These are phyloP conservation scores for Mesaphorura yosii DNA, from an alignment of 1,140 invertebrate genomes.

Conservation along the genomic window DNA sequence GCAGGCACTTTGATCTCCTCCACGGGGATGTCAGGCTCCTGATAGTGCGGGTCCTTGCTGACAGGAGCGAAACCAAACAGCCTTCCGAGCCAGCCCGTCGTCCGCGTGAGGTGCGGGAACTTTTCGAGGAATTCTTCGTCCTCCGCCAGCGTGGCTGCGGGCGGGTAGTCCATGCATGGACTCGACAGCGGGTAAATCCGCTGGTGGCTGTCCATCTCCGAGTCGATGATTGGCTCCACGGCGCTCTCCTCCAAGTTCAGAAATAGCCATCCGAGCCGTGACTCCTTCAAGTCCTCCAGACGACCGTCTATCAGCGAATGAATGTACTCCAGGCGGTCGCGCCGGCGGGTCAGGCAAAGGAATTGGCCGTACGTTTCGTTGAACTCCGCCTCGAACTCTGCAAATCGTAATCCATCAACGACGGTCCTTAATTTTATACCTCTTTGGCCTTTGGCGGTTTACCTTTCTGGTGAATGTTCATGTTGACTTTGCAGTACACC, in stretches of 20 bases:
- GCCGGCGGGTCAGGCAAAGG: constrained; percentile 11
- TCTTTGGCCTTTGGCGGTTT: background rate
- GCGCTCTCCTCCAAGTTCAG: background rate
- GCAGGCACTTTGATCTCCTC: background rate
- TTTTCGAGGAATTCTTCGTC: constrained; percentile 18
- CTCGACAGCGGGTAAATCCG: constrained; percentile 4
- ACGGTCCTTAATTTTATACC: background rate
- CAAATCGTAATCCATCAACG: no score
- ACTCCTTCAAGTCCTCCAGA: constrained; percentile 13
- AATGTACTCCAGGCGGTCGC: constrained; percentile 15
- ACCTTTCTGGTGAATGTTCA: constrained; percentile 19
- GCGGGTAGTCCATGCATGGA: background rate
- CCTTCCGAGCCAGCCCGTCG: constrained; percentile 10
- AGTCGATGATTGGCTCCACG: constrained; percentile 5
- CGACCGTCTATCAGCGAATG: constrained; percentile 11
- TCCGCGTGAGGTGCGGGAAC: constrained; percentile 5
- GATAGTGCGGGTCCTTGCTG: background rate
- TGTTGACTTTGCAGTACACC: constrained; percentile 9
- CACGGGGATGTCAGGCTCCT: constrained; percentile 9
- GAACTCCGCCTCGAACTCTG: constrained; percentile 17
- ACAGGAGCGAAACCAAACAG: constrained; percentile 18
- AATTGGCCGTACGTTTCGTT: constrained; percentile 25
- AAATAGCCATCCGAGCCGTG: constrained; percentile 15
- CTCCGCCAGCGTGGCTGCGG: background rate
- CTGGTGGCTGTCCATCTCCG: background rate